Conservation (phyloP, 2,797 vertebrate genomes). For the Clangula hyemalis region DNA sequence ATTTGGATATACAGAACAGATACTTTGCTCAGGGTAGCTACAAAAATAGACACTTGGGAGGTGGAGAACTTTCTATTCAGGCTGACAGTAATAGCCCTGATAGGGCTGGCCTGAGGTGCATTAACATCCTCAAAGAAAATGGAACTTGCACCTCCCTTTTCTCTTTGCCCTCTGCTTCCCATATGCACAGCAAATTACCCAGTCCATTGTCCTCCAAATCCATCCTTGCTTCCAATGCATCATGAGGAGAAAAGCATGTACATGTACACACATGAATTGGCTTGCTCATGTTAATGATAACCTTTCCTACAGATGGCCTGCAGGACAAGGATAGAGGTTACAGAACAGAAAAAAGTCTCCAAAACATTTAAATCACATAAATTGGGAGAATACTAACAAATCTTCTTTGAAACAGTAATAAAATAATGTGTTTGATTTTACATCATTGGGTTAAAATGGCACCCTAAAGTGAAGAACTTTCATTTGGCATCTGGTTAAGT, state of each 20-base stretch:
- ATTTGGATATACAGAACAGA: not conserved
- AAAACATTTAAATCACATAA: slow-evolving; percentile 34
- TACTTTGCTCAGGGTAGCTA: not conserved
- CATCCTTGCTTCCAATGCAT: not conserved
- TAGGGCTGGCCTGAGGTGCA: not conserved
- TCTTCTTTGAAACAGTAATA: slow-evolving; percentile 13
- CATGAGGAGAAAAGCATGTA: not conserved
- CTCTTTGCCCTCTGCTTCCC: not conserved
- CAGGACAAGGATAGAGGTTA: not conserved
- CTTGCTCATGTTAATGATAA: not conserved
- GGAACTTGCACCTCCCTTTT: not conserved
- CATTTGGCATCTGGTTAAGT: slow-evolving; percentile 35
- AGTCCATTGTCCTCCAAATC: not conserved
- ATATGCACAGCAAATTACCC: not conserved
- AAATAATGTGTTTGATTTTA: slow-evolving; percentile 1
- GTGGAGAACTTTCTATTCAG: not conserved
- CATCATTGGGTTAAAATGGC: slow-evolving; percentile 34
- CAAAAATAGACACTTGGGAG: not conserved
- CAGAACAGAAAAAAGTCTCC: not conserved
- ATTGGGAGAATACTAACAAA: slow-evolving; percentile 4
- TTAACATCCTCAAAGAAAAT: not conserved
- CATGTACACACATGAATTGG: not conserved
- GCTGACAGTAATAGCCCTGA: not conserved
- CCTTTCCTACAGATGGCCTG: not conserved
- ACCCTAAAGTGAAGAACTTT: slow-evolving; percentile 34